phyloP scores from a whole-genome alignment of 2,888 invertebrate species.

The Deroplatys truncata region DNA sequence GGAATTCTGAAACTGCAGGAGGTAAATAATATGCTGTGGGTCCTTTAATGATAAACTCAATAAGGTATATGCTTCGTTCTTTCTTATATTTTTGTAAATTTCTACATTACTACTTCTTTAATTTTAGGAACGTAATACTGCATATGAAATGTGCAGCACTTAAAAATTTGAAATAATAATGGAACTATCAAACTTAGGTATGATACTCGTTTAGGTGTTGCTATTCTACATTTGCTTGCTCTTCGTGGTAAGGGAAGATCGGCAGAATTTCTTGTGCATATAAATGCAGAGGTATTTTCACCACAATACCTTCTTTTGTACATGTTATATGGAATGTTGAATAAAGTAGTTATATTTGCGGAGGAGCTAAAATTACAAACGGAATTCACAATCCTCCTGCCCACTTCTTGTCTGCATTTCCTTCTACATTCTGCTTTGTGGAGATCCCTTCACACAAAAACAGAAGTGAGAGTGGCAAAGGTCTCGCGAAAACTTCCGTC shows the following conservation, averaged over 20 bases:
- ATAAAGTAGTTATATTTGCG: background rate
- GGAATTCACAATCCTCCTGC: background rate
- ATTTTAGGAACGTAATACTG: too few species aligned
- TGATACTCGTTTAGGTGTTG: too few species aligned
- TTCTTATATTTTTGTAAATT: too few species aligned
- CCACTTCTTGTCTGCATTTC: background rate
- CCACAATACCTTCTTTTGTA: background rate
- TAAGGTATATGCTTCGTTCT: too few species aligned
- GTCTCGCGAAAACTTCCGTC: background rate
- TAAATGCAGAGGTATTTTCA: background rate
- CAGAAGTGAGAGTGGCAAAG: background rate
- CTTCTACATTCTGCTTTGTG: background rate
- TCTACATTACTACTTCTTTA: too few species aligned
- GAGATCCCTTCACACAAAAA: background rate
- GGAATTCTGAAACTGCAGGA: too few species aligned
- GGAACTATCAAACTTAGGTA: too few species aligned
- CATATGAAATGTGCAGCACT: too few species aligned
- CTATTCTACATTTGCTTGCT: too few species aligned
- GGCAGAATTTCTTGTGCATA: background rate
- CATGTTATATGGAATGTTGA: background rate
- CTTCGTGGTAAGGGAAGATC: background rate
- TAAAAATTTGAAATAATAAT: too few species aligned
- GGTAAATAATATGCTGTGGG: too few species aligned
- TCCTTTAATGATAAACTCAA: too few species aligned
- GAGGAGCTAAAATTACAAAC: background rate